phyloP scores from a whole-genome alignment of 2,797 vertebrate species.

The Halcyon badia region DNA sequence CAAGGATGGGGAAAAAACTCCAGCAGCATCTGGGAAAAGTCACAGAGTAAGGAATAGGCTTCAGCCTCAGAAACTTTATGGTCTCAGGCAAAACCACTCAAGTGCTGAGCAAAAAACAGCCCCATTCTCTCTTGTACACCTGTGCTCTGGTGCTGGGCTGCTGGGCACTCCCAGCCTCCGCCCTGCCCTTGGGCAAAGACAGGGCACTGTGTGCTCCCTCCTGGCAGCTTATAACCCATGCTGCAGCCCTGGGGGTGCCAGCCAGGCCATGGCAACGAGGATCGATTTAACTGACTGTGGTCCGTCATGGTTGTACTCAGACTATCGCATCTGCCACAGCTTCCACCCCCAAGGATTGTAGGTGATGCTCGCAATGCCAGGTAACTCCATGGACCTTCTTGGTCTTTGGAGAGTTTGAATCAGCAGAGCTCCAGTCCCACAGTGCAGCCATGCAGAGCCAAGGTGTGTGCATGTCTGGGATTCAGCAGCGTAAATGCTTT shows the following conservation, averaged over 20 bases:
- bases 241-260: neutral
- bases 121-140: rapidly evolving
- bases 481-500: neutral
- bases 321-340: rapidly evolving
- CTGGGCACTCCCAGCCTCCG: neutral
- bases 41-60: neutral
- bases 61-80: neutral
- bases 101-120: rapidly evolving
- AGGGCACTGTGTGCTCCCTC: rapidly evolving
- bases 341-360: neutral
- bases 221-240: neutral
- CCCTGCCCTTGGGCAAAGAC: neutral
- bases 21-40: neutral
- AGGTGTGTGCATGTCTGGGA: rapidly evolving
- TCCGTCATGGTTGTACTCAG: neutral
- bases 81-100: neutral
- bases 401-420: neutral
- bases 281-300: neutral
- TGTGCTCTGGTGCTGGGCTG: neutral
- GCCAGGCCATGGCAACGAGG: neutral
- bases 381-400: rapidly evolving
- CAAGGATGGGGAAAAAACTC: neutral
- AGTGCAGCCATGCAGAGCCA: neutral
- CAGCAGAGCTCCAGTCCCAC: neutral
- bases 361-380: neutral